phyloP scores from a whole-genome alignment of 2,888 invertebrate genomes.

The Ditula angustiorana region DNA sequence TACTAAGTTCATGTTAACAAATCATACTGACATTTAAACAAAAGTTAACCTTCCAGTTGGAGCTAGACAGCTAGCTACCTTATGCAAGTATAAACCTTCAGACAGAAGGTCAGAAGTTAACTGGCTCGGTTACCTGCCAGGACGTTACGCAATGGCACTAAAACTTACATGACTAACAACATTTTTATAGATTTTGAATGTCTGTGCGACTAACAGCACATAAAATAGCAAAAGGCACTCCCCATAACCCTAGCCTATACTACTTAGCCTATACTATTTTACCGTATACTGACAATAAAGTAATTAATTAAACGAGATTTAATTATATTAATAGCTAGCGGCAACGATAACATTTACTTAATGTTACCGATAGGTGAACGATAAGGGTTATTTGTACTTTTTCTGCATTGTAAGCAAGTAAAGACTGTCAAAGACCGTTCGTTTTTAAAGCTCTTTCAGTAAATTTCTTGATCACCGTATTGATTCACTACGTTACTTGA shows the following conservation, averaged over 20 bases:
- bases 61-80: conserved; percentile 13
- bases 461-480: too few species aligned
- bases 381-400: too few species aligned
- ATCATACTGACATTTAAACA: not conserved
- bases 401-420: too few species aligned
- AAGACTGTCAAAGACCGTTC: too few species aligned
- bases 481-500: too few species aligned
- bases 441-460: too few species aligned
- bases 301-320: too few species aligned
- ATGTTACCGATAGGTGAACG: too few species aligned
- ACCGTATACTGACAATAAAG: too few species aligned
- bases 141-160: conserved; percentile 19
- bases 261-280: too few species aligned
- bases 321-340: too few species aligned
- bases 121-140: conserved; percentile 3
- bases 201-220: not conserved
- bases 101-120: conserved; percentile 28
- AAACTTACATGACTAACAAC: conserved; percentile 13
- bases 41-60: conserved; percentile 15
- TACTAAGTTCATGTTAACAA: not conserved
- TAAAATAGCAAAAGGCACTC: not conserved
- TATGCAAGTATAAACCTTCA: conserved; percentile 20
- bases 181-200: conserved; percentile 22
- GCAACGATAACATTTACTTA: too few species aligned
- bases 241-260: not conserved